Percentiles rank a stretch among this genome's conserved stretches.
These are phyloP conservation scores for Scarus forsteni DNA, from an alignment of 2,797 vertebrate species.

Conservation along the genomic window DNA sequence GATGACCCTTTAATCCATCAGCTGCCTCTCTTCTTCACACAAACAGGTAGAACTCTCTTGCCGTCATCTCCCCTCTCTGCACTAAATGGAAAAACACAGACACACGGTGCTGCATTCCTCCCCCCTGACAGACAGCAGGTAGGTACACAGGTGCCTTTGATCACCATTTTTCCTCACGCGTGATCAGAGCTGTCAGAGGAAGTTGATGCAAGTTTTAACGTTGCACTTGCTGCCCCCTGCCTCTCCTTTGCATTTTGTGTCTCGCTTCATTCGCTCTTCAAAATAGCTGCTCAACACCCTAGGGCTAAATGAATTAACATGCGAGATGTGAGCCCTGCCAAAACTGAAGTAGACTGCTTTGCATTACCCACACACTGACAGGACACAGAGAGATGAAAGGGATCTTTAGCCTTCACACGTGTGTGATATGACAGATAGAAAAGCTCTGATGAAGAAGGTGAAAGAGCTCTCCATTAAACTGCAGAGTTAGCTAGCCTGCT, in stretches of 20 bases:
- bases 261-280: constrained; percentile 38
- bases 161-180: constrained; percentile 34
- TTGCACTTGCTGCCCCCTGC: constrained; percentile 12
- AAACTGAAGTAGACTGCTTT: constrained; percentile 28
- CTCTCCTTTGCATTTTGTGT: constrained; percentile 9
- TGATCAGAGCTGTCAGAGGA: constrained; percentile 54
- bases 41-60: constrained; percentile 36
- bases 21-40: constrained; percentile 31
- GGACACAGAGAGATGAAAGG: constrained; percentile 23
- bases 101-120: constrained; percentile 32
- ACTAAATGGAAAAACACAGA: constrained; percentile 30
- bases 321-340: constrained; percentile 22
- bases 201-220: constrained; percentile 27
- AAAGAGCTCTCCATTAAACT: not conserved
- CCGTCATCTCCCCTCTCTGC: constrained; percentile 35
- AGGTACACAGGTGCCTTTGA: constrained; percentile 52
- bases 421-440: constrained; percentile 1
- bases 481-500: not conserved
- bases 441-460: constrained; percentile 10
- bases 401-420: constrained; percentile 9
- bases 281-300: constrained; percentile 50
- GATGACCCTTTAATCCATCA: constrained; percentile 70
- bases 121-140: constrained; percentile 50
- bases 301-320: constrained; percentile 47
- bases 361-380: constrained; percentile 10